Conservation (phyloP, 1,140 invertebrate species). For the Whitmania pigra region DNA sequence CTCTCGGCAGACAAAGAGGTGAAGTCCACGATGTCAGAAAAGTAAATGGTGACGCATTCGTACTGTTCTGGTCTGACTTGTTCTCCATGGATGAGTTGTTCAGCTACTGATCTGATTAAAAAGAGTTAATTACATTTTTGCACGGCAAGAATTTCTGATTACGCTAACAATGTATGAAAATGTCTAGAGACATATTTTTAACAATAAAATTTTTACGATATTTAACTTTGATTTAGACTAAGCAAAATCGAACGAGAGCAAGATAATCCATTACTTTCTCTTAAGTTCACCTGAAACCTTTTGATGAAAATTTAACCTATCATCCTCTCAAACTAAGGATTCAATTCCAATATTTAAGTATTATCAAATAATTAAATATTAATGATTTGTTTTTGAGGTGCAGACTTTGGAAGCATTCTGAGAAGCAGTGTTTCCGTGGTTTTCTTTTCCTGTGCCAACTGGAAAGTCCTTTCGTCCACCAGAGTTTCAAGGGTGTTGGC, state of each 20-base stretch:
- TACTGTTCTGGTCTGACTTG: constrained; percentile 81
- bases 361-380: too few species aligned
- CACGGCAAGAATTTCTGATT: too few species aligned
- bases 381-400: background rate
- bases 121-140: too few species aligned
- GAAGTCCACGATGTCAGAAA: constrained; percentile 65
- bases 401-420: constrained; percentile 69
- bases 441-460: constrained; percentile 75
- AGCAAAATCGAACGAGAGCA: too few species aligned
- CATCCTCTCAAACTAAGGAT: background rate
- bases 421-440: constrained; percentile 77
- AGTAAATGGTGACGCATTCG: constrained; percentile 88
- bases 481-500: constrained; percentile 77
- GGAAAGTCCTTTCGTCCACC: constrained; percentile 70
- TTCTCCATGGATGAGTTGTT: constrained; percentile 72
- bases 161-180: too few species aligned
- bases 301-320: background rate
- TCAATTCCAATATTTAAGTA: background rate
- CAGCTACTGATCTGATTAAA: constrained; percentile 59
- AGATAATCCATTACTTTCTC: too few species aligned
- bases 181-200: too few species aligned
- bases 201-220: too few species aligned
- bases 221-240: too few species aligned
- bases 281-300: too few species aligned
- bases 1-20: constrained; percentile 18